Base-by-base conservation (phyloP, 2,888 invertebrate genomes). In the Coecobrya sp. region DNA sequence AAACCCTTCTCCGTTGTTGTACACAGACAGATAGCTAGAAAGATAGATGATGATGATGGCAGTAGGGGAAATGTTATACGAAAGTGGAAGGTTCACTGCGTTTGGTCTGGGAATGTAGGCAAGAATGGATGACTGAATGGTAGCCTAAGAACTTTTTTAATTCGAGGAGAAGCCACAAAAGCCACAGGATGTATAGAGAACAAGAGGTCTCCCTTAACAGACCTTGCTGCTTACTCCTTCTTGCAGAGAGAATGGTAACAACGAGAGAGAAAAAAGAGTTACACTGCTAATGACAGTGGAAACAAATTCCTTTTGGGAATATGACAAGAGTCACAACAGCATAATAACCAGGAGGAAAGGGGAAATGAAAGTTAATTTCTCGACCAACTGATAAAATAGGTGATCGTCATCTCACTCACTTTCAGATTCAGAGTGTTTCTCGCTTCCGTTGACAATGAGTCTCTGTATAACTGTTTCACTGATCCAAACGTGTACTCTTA, bases 291-390 rank as follows among this genome's bases (percentile, higher is more conserved):
- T 86, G 86, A 92, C 84, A 89, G 70, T 76, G 45, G 86, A 36
- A 81, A 86, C 59, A 89, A 86, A 88, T 62, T 92, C 86, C 89
- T 70, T 76, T 84, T 42, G 92, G 92, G 92, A 92, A 86, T 88
- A 89, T 88, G 88, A 92, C 88, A 76, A 88, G 52, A 89, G 89
- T 89, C 79, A 89, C 22, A 85, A 89, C 88, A 92, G 42, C 79
- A 89, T n/a, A 65, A 86, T 89, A 81, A 84, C 82, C 1, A 62
- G 79, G 79, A 85, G 88, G 73, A 85, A 89, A 84, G 81, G 36
- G 89, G 92, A 89, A 92, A 92, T 89, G 85, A 89, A 92, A 89
- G 89, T 92, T 92, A 89, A 89, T 92, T 86, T 92, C 84, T 89
- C 25, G 49, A 49, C 89, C 27, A 82, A 84, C 68, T 82, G 59